These are phyloP conservation scores for Eremophila alpestris DNA, from an alignment of 2,797 vertebrate species.

Conservation along the genomic window DNA sequence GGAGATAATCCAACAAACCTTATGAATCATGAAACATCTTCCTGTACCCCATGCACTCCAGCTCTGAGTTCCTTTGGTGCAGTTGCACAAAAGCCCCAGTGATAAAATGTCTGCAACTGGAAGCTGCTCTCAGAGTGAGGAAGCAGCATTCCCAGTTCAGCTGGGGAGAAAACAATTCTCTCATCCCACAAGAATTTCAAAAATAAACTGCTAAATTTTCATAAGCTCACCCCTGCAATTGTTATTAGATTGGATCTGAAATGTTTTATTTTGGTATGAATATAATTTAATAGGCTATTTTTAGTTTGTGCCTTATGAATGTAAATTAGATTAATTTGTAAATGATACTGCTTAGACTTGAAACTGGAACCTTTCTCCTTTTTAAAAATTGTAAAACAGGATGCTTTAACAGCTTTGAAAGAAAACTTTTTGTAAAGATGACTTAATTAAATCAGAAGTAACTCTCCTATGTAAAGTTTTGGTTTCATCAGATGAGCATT, in stretches of 20 bases:
- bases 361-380: background rate
- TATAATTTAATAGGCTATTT: background rate
- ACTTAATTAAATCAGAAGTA: background rate
- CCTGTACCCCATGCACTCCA: background rate
- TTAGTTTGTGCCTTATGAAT: background rate
- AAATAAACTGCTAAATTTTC: conserved; percentile 24
- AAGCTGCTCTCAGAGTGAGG: background rate
- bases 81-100: background rate
- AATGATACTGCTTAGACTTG: background rate
- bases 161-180: background rate
- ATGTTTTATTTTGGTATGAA: background rate
- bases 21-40: background rate
- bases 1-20: background rate
- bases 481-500: background rate
- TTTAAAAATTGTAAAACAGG: background rate
- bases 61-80: background rate
- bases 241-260: background rate
- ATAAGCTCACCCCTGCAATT: background rate
- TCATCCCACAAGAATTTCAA: background rate
- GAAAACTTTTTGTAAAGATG: background rate
- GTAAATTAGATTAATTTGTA: background rate
- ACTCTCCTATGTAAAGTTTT: background rate
- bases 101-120: background rate
- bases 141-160: background rate
- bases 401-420: background rate